phyloP scores from a whole-genome alignment of 2,113 vertebrate genomes.

The Dipodomys spectabilis region DNA sequence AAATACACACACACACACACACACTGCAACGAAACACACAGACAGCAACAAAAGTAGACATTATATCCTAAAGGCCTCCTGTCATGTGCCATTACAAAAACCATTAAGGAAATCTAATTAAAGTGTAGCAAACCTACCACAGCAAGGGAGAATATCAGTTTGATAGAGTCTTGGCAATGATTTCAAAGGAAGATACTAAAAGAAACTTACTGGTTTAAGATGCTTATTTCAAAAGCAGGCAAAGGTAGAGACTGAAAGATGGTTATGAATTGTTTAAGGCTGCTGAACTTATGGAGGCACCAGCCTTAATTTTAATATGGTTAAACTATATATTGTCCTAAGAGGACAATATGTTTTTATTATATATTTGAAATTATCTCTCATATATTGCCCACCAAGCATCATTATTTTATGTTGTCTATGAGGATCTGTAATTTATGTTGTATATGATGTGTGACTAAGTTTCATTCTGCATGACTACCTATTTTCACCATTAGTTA shows the following conservation, averaged over 20 bases:
- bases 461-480: background rate
- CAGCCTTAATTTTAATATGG: background rate
- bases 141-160: background rate
- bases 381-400: background rate
- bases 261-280: background rate
- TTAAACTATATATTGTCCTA: background rate
- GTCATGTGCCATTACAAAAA: background rate
- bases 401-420: constrained; percentile 18
- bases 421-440: constrained; percentile 18
- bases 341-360: background rate
- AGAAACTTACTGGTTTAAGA: background rate
- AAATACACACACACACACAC: no score
- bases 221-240: background rate
- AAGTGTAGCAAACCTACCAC: background rate
- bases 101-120: background rate
- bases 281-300: background rate
- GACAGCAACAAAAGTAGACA: no score
- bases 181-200: background rate
- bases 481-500: background rate
- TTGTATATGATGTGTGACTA: background rate
- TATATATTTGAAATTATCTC: no score
- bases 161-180: background rate
- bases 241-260: background rate
- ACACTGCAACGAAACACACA: no score
- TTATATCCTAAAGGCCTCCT: no score